A percentile compares a stretch with the other conserved stretches of the same genome.
These are phyloP conservation scores for Heliconius eleuchia DNA, from an alignment of 1,140 invertebrate species.

Conservation along the genomic window DNA sequence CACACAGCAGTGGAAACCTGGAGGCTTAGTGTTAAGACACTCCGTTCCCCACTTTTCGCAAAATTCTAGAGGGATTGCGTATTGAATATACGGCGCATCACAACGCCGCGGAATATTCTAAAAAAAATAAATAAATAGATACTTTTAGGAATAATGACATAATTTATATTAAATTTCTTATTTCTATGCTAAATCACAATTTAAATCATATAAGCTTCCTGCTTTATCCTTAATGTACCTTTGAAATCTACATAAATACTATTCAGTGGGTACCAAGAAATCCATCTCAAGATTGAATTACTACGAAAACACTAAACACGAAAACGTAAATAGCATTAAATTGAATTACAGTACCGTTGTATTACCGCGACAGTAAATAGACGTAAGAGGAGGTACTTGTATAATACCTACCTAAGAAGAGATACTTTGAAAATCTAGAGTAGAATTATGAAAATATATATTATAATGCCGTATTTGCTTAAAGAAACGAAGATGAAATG, in stretches of 20 bases:
- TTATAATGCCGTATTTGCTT: too few relatives aligned
- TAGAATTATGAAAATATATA: background rate
- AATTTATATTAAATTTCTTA: too few relatives aligned
- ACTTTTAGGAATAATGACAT: too few relatives aligned
- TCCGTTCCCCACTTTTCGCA: too few relatives aligned
- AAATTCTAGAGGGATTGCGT: too few relatives aligned
- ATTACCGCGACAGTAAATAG: background rate
- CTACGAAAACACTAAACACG: slow-evolving; percentile 2
- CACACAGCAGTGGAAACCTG: too few relatives aligned
- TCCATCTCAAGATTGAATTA: slow-evolving; percentile 8
- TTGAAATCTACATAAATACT: slow-evolving; percentile 7
- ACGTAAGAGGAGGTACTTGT: background rate
- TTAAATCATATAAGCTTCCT: background rate
- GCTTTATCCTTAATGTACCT: background rate
- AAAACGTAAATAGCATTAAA: slow-evolving; percentile 10
- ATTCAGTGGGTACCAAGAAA: background rate
- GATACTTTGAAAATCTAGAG: background rate
- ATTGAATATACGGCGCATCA: too few relatives aligned
- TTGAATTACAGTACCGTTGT: background rate
- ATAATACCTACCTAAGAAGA: background rate
- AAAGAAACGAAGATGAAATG: too few relatives aligned
- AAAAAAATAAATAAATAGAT: too few relatives aligned
- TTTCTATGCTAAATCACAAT: background rate
- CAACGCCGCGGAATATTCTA: too few relatives aligned
- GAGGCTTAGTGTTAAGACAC: too few relatives aligned